Evolutionary conservation across 1,140 invertebrate species (phyloP).

Genomic region (Theocolax elegans): DNA sequence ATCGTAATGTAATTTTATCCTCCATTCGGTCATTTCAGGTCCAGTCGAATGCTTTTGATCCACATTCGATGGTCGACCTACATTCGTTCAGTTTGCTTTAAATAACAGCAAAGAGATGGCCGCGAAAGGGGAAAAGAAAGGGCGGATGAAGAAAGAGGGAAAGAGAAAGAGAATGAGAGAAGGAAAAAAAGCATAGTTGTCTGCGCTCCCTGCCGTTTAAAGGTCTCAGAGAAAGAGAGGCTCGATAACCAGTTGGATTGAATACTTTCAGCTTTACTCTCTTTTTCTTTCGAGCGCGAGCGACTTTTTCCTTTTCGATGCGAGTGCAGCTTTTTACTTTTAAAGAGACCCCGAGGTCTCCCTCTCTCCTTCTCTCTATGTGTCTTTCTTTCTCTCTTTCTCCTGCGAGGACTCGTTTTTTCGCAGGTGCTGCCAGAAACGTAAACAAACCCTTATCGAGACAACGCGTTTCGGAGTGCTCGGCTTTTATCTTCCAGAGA

Average conservation of each 20-base stretch:
- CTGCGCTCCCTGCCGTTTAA: no score
- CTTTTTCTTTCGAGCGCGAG: no score
- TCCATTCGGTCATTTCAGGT: no score
- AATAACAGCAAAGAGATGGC: neutral
- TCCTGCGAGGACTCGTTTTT: slow-evolving; percentile 9
- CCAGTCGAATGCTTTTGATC: neutral
- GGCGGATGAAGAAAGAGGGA: neutral
- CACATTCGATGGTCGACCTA: neutral
- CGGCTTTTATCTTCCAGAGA: neutral
- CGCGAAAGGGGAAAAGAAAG: neutral
- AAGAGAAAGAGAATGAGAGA: slow-evolving; percentile 7
- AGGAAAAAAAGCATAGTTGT: no score
- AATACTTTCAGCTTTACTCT: neutral
- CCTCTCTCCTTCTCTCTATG: neutral
- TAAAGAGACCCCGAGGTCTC: neutral
- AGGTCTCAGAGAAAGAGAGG: neutral
- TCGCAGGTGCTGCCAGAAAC: slow-evolving; percentile 10
- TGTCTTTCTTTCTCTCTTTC: neutral
- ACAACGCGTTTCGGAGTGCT: neutral
- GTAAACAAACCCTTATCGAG: slow-evolving; percentile 19
- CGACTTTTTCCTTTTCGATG: no score
- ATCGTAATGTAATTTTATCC: no score
- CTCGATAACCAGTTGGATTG: slow-evolving; percentile 12
- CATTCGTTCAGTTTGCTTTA: neutral
- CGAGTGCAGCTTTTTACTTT: neutral